Evolutionary conservation across 2,797 vertebrate genomes (phyloP), one percentile per base, ranked within the genome.

Genomic region (Pogoniulus pusillus): DNA sequence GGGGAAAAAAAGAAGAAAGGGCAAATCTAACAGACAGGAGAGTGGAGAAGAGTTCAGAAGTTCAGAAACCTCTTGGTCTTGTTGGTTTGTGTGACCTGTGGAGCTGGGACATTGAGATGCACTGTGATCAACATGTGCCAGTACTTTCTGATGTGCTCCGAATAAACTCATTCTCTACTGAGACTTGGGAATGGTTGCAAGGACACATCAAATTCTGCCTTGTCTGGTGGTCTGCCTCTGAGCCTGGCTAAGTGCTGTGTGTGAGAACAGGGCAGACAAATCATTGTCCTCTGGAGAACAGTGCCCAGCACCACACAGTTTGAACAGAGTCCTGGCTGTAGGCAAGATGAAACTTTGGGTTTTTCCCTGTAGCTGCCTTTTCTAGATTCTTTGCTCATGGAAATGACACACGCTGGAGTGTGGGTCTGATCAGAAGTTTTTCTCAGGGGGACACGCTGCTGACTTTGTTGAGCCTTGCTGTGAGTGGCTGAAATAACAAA

Each of bases 401-500:
- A 74, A 80, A 71, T 77, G 34, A n/a, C 27, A 16, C 39, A 62
- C 10, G 43, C 3, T 17, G 76, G 60, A 54, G 12, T 10, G 20
- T 45, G 47, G 24, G 54, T 41, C 62, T 77, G 74, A 90, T 71
- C 49, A 82, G 63, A 74, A 23, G 16, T 88, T 83, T 85, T 58
- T 86, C 86, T 85, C 71, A 16, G 19, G 58, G 37, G 34, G 16
- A 84, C 19, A 83, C 57, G 71, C 53, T 70, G 55, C 51, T 86
- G 64, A 72, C 72, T 91, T 88, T 91, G 81, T 91, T 91, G 77
- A 94, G 62, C 75, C 20, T 82, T 92, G 81, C 55, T 59, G 7
- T 45, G 73, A 88, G 65, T 34, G 47, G 30, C 51, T 90, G 85
- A 59, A 93, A 92, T 82, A 87, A 89, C 49, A 94, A 90, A 86